Evolutionary conservation across 1,140 invertebrate genomes (phyloP), one percentile per base, ranked within the genome.

Genomic region (Lucilia cuprina): DNA sequence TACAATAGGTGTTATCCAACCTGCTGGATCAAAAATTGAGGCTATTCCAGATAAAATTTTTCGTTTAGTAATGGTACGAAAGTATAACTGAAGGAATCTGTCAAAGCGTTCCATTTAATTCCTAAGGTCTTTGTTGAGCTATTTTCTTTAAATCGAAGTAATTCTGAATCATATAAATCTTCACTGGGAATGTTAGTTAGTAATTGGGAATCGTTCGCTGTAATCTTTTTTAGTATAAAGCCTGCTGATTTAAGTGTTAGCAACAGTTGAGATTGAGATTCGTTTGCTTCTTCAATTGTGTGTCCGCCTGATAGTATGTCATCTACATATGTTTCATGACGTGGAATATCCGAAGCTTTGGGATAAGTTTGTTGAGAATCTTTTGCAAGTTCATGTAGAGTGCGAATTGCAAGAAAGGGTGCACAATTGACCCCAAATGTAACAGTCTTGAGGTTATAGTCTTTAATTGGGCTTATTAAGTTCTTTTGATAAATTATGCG

Each of bases 391-490:
- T 83, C 25, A n/a, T n/a, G 14, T 14, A 83, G 82, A 5, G 65
- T 83, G 7, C 70, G 82, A n/a, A 83, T 83, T 14, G 82, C 82
- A 19, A 47, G 65, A 47, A 74, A 83, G 12, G 82, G 82, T 10
- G 82, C 35, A 47, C 82, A 83, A 74, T 83, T 83, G 7, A 83
- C 60, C 4, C 70, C 82, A 12, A 83, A 83, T 9, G 55, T 83
- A 8, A 83, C 30, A 7, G 70, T 35, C 25, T 83, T 83, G n/a
- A 74, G 65, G 2, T 74, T 21, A n/a, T 41, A 83, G 10, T 83
- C 82, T 41, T 83, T 41, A n/a, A 74, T 19, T 19, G 34, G 60
- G 10, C 10, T 55, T 49, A 5, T 41, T 19, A 19, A 35, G 19
- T 19, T 7, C 10, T 41, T 78, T 34, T 47, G 77, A 13, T n/a